phyloP scores from a whole-genome alignment of 2,888 invertebrate species.

The Gordius sp. region DNA sequence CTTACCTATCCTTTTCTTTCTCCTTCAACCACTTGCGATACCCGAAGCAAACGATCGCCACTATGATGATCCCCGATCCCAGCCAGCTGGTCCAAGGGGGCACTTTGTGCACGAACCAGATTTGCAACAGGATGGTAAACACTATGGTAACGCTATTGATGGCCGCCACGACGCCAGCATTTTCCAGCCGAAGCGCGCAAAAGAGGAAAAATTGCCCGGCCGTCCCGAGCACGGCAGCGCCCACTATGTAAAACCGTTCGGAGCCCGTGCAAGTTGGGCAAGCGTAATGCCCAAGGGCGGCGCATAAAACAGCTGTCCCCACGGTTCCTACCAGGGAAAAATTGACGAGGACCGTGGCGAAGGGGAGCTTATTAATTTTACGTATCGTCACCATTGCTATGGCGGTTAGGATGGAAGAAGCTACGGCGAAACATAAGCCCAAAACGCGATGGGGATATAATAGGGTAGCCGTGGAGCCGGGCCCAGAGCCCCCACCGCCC shows the following conservation, averaged over 20 bases:
- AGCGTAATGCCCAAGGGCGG: neutral
- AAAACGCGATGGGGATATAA: neutral
- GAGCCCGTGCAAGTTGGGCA: neutral
- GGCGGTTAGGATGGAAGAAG: neutral
- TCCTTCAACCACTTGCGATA: neutral
- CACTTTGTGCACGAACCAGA: neutral
- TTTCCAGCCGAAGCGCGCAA: neutral
- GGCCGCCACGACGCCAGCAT: slow-evolving; percentile 7
- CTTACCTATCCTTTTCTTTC: neutral
- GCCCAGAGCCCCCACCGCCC: neutral
- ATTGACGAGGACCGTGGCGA: slow-evolving; percentile 9
- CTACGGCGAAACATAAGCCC: neutral
- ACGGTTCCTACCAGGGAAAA: neutral
- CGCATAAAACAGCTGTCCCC: neutral
- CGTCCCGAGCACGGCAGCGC: neutral
- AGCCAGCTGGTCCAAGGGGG: slow-evolving; percentile 9
- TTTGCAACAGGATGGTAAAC: slow-evolving; percentile 1
- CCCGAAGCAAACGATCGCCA: neutral
- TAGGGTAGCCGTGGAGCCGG: neutral
- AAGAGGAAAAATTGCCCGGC: slow-evolving; percentile 1
- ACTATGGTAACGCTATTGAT: slow-evolving; percentile 7
- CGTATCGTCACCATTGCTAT: slow-evolving; percentile 5
- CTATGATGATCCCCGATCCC: slow-evolving; percentile 7
- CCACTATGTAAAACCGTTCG: neutral
- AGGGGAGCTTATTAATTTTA: slow-evolving; percentile 10